Evolutionary conservation across 2,113 vertebrate species (phyloP).

Genomic region (Melanerpes formicivorus): DNA sequence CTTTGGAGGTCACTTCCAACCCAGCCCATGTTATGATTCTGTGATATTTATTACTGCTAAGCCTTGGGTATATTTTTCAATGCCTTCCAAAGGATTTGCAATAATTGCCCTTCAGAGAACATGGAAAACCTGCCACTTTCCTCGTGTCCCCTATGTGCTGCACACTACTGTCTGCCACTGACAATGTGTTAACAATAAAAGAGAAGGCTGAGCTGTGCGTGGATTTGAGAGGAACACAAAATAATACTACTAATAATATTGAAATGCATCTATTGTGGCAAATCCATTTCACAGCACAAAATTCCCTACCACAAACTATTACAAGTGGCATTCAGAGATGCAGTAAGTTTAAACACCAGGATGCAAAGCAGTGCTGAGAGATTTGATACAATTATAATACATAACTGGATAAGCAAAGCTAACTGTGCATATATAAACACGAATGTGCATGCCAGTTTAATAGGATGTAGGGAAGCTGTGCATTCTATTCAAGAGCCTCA

Average conservation of each 20-base stretch:
- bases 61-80: background rate
- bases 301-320: background rate
- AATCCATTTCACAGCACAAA: constrained; percentile 10
- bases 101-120: background rate
- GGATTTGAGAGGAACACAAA: background rate
- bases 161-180: background rate
- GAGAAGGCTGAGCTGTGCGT: background rate
- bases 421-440: constrained; percentile 49
- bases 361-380: constrained; percentile 15
- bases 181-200: background rate
- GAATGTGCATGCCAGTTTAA: constrained; percentile 38
- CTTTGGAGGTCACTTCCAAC: too few species aligned
- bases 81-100: background rate
- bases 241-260: background rate
- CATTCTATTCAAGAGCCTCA: constrained; percentile 7
- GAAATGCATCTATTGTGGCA: background rate
- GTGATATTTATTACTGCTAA: background rate
- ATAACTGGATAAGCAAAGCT: constrained; percentile 34
- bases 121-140: background rate
- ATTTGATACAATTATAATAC: constrained; percentile 45
- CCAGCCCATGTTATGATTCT: too few species aligned
- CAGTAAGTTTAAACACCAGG: constrained; percentile 28
- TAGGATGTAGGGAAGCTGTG: constrained; percentile 49
- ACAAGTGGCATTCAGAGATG: background rate
- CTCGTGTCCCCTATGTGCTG: background rate